phyloP scores from a whole-genome alignment of 2,888 invertebrate genomes.

The Creontiades dilutus region DNA sequence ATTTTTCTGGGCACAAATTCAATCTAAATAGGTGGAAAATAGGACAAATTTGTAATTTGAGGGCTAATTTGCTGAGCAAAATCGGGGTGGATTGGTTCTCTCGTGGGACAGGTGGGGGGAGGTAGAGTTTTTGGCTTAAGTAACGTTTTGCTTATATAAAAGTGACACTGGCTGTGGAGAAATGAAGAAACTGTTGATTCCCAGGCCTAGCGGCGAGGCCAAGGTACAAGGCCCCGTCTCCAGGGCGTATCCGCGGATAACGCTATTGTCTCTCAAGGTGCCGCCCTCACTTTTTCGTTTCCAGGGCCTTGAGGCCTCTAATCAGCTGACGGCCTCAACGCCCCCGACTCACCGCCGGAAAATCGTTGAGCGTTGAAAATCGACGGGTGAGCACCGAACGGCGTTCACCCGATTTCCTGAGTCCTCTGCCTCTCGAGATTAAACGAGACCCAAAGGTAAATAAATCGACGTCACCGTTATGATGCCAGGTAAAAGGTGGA shows the following conservation, averaged over 20 bases:
- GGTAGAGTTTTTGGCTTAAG: no score
- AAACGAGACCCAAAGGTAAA: no score
- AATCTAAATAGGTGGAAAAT: no score
- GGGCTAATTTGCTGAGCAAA: no score
- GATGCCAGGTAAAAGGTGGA: no score
- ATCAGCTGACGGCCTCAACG: slow-evolving; percentile 26
- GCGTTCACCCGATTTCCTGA: neutral
- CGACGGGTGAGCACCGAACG: neutral
- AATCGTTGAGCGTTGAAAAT: slow-evolving; percentile 59
- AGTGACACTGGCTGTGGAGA: no score
- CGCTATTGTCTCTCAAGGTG: slow-evolving; percentile 58
- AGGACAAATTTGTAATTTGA: no score
- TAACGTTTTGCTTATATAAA: no score
- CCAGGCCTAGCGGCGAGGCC: neutral
- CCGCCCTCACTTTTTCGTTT: slow-evolving; percentile 35
- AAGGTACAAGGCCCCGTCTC: slow-evolving; percentile 40
- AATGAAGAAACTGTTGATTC: neutral
- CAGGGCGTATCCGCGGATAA: slow-evolving; percentile 63
- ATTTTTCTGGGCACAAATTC: no score
- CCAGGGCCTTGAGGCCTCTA: slow-evolving; percentile 51
- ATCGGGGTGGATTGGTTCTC: no score
- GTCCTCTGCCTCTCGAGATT: neutral
- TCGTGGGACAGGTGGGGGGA: no score
- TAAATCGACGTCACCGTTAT: no score
- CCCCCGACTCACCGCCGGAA: slow-evolving; percentile 44